These are phyloP conservation scores for Diplogasteroides magnus DNA, from an alignment of 1,140 invertebrate genomes.

Conservation along the genomic window DNA sequence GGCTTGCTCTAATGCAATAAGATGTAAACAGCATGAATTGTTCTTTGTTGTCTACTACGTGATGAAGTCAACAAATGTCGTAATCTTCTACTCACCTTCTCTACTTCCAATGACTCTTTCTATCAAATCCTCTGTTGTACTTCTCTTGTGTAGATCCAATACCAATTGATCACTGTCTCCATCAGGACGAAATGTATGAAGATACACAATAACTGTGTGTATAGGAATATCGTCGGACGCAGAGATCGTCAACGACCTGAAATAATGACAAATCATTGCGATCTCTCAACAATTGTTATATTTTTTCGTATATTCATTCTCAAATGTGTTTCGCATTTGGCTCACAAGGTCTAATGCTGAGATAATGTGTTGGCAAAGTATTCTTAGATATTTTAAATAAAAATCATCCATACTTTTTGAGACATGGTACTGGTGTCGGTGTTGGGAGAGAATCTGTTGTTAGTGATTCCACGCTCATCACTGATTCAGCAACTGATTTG, in stretches of 20 bases:
- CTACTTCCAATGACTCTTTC: conserved; percentile 42
- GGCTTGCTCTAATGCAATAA: too few relatives aligned
- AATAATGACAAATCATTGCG: conserved; percentile 36
- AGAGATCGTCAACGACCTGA: conserved; percentile 43
- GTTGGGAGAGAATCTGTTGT: not conserved
- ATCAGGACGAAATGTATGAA: conserved; percentile 50
- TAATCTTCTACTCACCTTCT: conserved; percentile 17
- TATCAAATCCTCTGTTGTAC: conserved; percentile 50
- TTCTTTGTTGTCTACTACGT: too few relatives aligned
- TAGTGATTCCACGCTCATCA: not conserved
- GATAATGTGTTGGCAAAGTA: not conserved
- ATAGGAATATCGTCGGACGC: conserved; percentile 43
- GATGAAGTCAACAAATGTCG: too few relatives aligned
- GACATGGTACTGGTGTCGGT: not conserved
- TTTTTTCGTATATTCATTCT: conserved; percentile 6
- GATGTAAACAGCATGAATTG: too few relatives aligned
- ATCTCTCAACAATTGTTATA: not conserved
- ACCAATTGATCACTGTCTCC: conserved; percentile 27
- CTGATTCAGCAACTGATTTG: not conserved
- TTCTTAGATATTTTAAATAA: not conserved
- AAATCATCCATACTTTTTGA: conserved; percentile 1
- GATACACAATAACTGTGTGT: conserved; percentile 40
- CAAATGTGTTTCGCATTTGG: conserved; percentile 3
- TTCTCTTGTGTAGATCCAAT: conserved; percentile 48
- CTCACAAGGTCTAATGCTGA: not conserved